A percentile compares a stretch with the other conserved stretches of the same genome.
phyloP scores from a whole-genome alignment of 2,888 invertebrate species.

The Dione juno region DNA sequence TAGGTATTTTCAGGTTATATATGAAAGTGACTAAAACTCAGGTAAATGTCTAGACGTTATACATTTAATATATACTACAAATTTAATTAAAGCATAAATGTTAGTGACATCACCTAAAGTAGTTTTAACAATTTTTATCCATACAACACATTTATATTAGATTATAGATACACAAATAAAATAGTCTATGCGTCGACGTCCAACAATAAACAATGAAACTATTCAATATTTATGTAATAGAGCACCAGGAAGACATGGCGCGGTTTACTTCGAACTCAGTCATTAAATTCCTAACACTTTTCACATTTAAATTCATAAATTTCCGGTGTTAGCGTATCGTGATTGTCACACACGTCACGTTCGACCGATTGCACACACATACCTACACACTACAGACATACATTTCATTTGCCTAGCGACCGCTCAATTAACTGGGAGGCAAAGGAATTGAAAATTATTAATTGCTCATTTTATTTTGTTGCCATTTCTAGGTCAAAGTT shows the following conservation, averaged over 20 bases:
- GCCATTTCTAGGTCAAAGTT: slow-evolving; percentile 52
- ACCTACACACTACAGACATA: slow-evolving; percentile 61
- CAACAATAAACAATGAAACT: slow-evolving; percentile 65
- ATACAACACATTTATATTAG: background rate
- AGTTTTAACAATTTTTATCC: background rate
- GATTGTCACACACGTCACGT: slow-evolving; percentile 73
- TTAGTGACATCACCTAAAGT: no score
- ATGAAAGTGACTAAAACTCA: background rate
- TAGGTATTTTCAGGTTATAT: slow-evolving; percentile 2
- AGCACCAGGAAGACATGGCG: slow-evolving; percentile 62
- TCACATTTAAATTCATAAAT: slow-evolving; percentile 83
- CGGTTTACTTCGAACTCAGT: slow-evolving; percentile 68
- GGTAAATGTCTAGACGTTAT: background rate
- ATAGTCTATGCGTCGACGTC: slow-evolving; percentile 56
- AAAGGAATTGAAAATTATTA: slow-evolving; percentile 45
- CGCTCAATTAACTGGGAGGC: slow-evolving; percentile 46
- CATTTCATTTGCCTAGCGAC: slow-evolving; percentile 53
- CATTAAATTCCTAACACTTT: slow-evolving; percentile 82
- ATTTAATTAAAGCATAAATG: no score
- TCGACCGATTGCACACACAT: slow-evolving; percentile 76
- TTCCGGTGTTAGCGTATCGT: slow-evolving; percentile 76
- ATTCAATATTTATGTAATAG: slow-evolving; percentile 71
- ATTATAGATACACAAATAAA: slow-evolving; percentile 41
- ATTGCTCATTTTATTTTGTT: slow-evolving; percentile 48
- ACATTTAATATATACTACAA: no score